Percentiles rank a stretch among this genome's conserved stretches.
Evolutionary conservation across 2,888 invertebrate genomes (phyloP).

Genomic region (Sphaerophoria rueppellii): DNA sequence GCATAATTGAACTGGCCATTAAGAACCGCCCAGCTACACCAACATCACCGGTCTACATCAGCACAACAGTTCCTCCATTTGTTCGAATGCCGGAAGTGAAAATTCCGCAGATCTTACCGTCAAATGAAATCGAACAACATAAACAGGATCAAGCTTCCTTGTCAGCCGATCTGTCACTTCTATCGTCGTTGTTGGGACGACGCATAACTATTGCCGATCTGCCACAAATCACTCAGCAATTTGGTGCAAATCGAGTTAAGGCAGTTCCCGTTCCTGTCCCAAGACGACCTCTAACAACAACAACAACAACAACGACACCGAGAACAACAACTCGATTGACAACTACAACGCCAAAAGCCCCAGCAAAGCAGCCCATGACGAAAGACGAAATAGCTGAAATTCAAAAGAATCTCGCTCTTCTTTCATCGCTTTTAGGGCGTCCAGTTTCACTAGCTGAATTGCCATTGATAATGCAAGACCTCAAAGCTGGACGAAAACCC

Average conservation of each 20-base stretch:
- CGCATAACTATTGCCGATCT: conserved; percentile 75
- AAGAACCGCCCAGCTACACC: conserved; percentile 78
- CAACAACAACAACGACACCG: conserved; percentile 77
- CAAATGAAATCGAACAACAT: conserved; percentile 71
- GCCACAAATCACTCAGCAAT: conserved; percentile 74
- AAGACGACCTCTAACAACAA: conserved; percentile 12
- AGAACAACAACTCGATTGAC: conserved; percentile 77
- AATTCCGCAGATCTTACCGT: conserved; percentile 77
- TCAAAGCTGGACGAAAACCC: conserved; percentile 70
- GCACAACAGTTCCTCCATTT: conserved; percentile 74
- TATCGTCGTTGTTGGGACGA: conserved; percentile 76
- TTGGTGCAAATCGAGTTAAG: conserved; percentile 75
- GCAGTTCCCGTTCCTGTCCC: conserved; percentile 76
- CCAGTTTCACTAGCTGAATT: conserved; percentile 71
- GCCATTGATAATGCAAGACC: conserved; percentile 73
- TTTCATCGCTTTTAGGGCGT: conserved; percentile 74
- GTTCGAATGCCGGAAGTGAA: conserved; percentile 77
- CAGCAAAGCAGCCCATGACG: conserved; percentile 78
- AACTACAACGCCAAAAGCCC: conserved; percentile 78
- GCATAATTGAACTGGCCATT: conserved; percentile 84
- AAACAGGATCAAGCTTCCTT: conserved; percentile 75
- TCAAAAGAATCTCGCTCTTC: conserved; percentile 71
- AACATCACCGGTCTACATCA: conserved; percentile 56
- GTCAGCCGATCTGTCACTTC: conserved; percentile 76
- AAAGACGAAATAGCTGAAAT: conserved; percentile 75